Base-by-base conservation (phyloP, 2,113 vertebrate species). In the Lynx canadensis region DNA sequence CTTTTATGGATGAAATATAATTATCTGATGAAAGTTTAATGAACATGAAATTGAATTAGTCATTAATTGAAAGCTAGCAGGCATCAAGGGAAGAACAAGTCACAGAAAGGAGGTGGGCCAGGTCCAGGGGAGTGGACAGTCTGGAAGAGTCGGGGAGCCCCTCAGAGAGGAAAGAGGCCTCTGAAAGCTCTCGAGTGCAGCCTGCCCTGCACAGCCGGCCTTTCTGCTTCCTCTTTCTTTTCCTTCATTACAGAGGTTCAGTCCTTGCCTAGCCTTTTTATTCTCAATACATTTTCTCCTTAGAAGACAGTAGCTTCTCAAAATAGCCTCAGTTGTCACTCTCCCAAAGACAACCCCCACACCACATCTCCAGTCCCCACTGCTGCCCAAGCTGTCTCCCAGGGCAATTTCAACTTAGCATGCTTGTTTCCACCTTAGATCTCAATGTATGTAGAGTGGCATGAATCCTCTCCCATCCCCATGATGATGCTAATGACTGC, bases 1-100 rank as follows among this genome's bases (percentile, higher is more conserved):
- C 21, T 71, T 94, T 94, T 90, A 79, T 66, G 52, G 65, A 41
- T 89, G 55, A 94, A 85, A 73, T 83, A 52, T 41, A 94, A 69
- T 63, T 9, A 50, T 33, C 10, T 73, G 90, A 50, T 66, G 21
- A 86, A 82, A 55, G 4, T 83, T 89, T 73, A 76, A 94, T 95
- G n/a, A 92, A n/a, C 21, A 89, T 29, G 23, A 76, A 78, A 91
- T 69, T 63, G 84, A 81, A 57, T 69, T 78, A n/a, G n/a, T 91
- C 83, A 88, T 92, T 96, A 41, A 87, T 9, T 73, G 45, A 92
- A 94, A 74, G 29, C 15, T 83, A 74, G 29, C 50, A 31, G 84
- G 38, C 27, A 81, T 63, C 38, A n/a, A 94, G 65, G 21, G 4
- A 86, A 65, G 63, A 69, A 76, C 36, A 78, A 84, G 57, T 45